Base-by-base conservation (phyloP, 2,113 vertebrate genomes). In the Cyanoramphus novaezelandiae region DNA sequence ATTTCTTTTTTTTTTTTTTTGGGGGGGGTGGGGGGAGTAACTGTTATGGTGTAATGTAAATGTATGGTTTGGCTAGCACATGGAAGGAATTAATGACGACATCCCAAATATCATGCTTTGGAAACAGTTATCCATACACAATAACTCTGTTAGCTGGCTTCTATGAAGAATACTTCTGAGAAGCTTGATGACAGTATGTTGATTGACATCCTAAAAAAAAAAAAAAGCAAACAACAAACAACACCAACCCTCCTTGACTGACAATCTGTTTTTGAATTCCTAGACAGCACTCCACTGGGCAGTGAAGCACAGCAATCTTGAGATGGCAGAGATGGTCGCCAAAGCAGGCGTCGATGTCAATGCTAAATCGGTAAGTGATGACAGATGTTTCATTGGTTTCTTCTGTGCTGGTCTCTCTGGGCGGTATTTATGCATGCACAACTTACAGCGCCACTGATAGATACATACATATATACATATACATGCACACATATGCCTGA, bases 291-390 rank as follows among this genome's bases (percentile, higher is more conserved):
- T 98, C 82, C 96, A 98, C 97, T 98, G 98, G 98, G 96, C 95
- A 98, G 95, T 46, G 78, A 97, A 97, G 97, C 95, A 97, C 79
- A 12, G 89, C 91, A 79, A 91, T 97, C 96, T 97, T 87, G 96
- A 97, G 95, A 97, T 93, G 98, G 96, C 89, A 90, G 97, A 93
- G 98, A 98, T 98, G 97, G 98, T 98, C 96, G 88, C 98, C 95
- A 96, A 96, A 95, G 97, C 96, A 77, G 98, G 98, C 96, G 97
- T 97, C 62, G 97, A 98, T 95, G 97, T 99, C 98, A 98, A 97
- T 96, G 96, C 97, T 97, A 97, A 98, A 98, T 98, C 97, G 96
- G 98, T 98, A 98, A 98, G 98, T 96, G 97, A 96, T 96, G 98
- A 98, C 97, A 98, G 98, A 97, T 84, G 94, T 95, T 97, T 96